These are phyloP conservation scores for Brenthis daphne DNA, from an alignment of 2,888 invertebrate genomes.

Conservation along the genomic window DNA sequence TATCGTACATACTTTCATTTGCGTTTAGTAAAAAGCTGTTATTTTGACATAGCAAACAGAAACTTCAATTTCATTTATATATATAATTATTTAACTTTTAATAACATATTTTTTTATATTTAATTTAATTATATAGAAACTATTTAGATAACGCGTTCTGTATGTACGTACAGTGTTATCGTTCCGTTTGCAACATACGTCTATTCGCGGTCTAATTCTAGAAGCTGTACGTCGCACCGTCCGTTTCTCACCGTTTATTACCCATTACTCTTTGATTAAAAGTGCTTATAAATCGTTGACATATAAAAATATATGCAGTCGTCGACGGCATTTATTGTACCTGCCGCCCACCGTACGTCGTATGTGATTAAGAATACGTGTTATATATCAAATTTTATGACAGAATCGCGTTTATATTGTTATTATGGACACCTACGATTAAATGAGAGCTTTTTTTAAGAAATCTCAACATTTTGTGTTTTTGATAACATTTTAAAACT, in stretches of 20 bases:
- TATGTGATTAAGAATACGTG: constrained; percentile 44
- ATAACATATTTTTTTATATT: too few species aligned
- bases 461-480: too few species aligned
- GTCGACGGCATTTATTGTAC: constrained; percentile 43
- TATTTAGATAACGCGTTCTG: too few species aligned
- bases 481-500: too few species aligned
- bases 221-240: constrained; percentile 29
- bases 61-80: too few species aligned
- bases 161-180: too few species aligned
- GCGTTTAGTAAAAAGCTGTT: too few species aligned
- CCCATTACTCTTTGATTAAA: constrained; percentile 47
- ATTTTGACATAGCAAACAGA: too few species aligned
- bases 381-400: constrained; percentile 59
- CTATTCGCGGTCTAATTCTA: constrained; percentile 34
- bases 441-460: neutral
- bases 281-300: constrained; percentile 44
- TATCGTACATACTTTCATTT: too few species aligned
- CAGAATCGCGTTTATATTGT: constrained; percentile 52
- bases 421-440: constrained; percentile 46
- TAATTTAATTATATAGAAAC: too few species aligned
- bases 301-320: constrained; percentile 42
- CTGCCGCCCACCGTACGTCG: constrained; percentile 44
- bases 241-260: constrained; percentile 42
- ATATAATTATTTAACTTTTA: too few species aligned
- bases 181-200: constrained; percentile 18